These are phyloP conservation scores for Chalcosyrphus nemorum DNA, from an alignment of 2,888 invertebrate species.

Conservation along the genomic window DNA sequence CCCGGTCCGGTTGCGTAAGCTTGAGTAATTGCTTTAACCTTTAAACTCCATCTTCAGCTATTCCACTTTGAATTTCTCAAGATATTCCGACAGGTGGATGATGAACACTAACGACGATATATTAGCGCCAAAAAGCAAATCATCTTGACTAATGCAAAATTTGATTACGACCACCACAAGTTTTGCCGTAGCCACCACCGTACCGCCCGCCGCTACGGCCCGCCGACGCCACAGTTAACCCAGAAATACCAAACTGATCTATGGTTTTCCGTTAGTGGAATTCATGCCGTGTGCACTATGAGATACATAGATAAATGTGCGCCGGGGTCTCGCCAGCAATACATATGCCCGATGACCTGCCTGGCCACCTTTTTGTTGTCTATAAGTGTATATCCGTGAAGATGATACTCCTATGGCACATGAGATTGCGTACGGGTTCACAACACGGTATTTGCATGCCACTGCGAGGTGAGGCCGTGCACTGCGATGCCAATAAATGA, in stretches of 20 bases:
- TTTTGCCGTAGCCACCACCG: neutral
- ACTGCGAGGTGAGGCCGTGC: conserved; percentile 63
- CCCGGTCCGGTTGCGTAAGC: conserved; percentile 59
- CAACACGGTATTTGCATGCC: conserved; percentile 70
- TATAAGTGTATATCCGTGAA: conserved; percentile 36
- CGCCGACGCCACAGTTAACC: conserved; percentile 39
- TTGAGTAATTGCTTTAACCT: conserved; percentile 70
- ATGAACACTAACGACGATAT: conserved; percentile 72
- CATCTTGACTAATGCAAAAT: conserved; percentile 73
- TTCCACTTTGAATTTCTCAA: conserved; percentile 65
- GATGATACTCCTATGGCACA: conserved; percentile 64
- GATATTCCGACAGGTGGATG: conserved; percentile 70
- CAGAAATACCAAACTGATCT: conserved; percentile 71
- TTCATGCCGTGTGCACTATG: conserved; percentile 69
- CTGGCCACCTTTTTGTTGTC: conserved; percentile 68
- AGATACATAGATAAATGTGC: conserved; percentile 67
- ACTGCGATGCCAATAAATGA: conserved; percentile 66
- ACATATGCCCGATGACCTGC: conserved; percentile 55
- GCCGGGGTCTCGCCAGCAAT: conserved; percentile 43
- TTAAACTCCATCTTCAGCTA: conserved; percentile 52
- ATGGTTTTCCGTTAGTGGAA: conserved; percentile 72
- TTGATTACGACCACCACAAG: conserved; percentile 70
- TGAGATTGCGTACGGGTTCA: conserved; percentile 71
- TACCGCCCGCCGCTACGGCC: neutral
- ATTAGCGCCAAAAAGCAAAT: conserved; percentile 73